phyloP scores from a whole-genome alignment of 2,888 invertebrate species.

The Tenthredo scrophulariae region DNA sequence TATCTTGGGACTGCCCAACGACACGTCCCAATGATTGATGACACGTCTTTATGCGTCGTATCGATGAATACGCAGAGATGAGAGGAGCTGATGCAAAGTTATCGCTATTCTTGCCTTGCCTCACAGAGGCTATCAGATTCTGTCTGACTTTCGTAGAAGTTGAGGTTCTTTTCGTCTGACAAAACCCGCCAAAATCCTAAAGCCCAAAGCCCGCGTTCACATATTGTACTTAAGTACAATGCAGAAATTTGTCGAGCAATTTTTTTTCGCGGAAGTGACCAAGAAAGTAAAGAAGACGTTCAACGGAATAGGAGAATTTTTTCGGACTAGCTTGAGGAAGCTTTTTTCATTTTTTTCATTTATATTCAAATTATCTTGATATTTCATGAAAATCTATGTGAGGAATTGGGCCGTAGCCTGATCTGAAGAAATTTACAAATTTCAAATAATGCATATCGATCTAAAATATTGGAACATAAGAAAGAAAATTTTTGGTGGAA shows the following conservation, averaged over 20 bases:
- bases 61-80: slow-evolving; percentile 47
- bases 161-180: slow-evolving; percentile 19
- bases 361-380: background rate
- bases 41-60: slow-evolving; percentile 37
- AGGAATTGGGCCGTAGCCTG: background rate
- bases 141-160: slow-evolving; percentile 27
- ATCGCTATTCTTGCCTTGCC: slow-evolving; percentile 10
- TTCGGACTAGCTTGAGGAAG: background rate
- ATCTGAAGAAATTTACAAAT: background rate
- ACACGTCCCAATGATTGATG: slow-evolving; percentile 44
- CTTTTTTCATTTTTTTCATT: background rate
- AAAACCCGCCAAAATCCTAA: background rate
- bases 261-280: too few species aligned
- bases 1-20: slow-evolving; percentile 36
- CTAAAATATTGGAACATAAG: background rate
- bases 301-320: background rate
- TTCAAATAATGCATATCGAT: background rate
- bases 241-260: background rate
- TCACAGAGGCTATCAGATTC: slow-evolving; percentile 8
- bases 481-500: background rate
- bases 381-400: background rate
- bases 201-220: background rate
- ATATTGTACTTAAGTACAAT: background rate
- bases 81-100: slow-evolving; percentile 32
- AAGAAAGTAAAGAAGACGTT: background rate